These are phyloP conservation scores for Balearica regulorum DNA, from an alignment of 2,797 vertebrate species.

Conservation along the genomic window DNA sequence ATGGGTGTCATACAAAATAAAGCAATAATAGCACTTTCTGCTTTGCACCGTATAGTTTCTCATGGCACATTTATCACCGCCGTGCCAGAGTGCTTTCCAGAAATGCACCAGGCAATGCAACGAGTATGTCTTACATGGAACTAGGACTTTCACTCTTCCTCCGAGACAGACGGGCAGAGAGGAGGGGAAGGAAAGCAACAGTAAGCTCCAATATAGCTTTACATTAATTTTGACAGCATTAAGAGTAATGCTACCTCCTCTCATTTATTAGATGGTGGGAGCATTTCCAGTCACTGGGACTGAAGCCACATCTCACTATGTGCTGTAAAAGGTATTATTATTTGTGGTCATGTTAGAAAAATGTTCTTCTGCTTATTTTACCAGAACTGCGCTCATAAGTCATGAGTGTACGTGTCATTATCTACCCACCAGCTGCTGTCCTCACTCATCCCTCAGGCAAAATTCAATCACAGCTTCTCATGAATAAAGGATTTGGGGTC, in stretches of 20 bases:
- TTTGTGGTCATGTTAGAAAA: background rate
- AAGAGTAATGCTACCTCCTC: background rate
- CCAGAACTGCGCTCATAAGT: background rate
- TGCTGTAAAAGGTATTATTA: background rate
- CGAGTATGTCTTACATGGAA: fast-evolving
- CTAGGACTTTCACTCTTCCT: background rate
- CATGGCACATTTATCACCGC: background rate
- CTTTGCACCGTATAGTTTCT: fast-evolving
- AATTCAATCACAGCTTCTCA: background rate
- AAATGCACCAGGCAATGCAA: background rate
- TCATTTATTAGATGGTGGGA: background rate
- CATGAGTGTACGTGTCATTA: background rate
- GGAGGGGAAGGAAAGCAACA: background rate
- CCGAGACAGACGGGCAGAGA: background rate
- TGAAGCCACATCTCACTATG: background rate
- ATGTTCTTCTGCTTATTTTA: background rate
- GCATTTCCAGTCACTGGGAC: background rate
- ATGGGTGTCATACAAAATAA: background rate
- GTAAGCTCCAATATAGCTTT: background rate
- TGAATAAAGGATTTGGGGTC: background rate
- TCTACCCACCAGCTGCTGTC: background rate
- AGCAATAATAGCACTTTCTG: background rate
- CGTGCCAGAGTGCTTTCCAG: background rate
- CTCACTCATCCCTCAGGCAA: background rate
- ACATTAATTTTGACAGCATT: background rate